phyloP scores from a whole-genome alignment of 2,797 vertebrate species.

The Pipistrellus pipistrellus region DNA sequence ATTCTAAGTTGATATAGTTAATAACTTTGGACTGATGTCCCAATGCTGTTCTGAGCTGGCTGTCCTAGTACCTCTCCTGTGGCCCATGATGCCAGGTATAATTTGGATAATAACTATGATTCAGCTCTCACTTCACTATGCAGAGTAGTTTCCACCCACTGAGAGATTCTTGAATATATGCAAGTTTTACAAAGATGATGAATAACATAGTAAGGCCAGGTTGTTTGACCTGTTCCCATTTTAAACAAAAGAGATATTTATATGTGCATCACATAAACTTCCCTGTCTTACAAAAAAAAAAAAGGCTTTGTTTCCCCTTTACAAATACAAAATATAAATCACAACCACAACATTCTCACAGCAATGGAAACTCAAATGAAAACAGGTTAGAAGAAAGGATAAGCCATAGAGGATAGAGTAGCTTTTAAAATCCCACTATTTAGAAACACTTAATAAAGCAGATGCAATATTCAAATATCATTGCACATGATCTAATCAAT shows the following conservation, averaged over 20 bases:
- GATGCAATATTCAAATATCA: background rate
- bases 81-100: background rate
- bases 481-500: background rate
- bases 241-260: conserved; percentile 64
- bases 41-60: background rate
- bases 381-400: conserved; percentile 38
- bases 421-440: conserved; percentile 1
- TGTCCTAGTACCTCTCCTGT: background rate
- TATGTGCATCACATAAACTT: conserved; percentile 37
- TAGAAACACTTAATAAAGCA: conserved; percentile 43
- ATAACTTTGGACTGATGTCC: background rate
- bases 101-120: background rate
- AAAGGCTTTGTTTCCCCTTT: conserved; percentile 60
- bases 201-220: background rate
- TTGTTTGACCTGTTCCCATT: conserved; percentile 39
- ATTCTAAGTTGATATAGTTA: background rate
- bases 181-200: conserved; percentile 34
- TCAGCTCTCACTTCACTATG: background rate
- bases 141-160: background rate
- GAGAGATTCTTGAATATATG: background rate
- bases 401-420: background rate
- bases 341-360: conserved; percentile 29
- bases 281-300: background rate
- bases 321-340: conserved; percentile 66
- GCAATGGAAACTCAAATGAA: background rate